phyloP scores from a whole-genome alignment of 2,113 vertebrate genomes.

The Phyllostomus discolor region DNA sequence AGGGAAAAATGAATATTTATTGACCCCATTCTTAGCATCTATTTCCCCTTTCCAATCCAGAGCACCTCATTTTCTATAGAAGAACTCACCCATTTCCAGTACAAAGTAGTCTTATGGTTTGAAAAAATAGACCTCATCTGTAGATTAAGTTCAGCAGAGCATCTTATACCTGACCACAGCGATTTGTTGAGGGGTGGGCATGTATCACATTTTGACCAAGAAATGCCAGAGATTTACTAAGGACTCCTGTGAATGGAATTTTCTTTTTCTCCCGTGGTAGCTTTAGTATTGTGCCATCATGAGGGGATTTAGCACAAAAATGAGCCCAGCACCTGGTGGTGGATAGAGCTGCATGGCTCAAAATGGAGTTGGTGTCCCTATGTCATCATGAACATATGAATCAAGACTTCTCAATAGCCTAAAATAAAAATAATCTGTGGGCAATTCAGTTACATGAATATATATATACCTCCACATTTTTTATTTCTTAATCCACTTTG shows the following conservation, averaged over 20 bases:
- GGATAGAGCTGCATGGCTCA: not conserved
- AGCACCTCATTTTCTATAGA: not conserved
- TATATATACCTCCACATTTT: not conserved
- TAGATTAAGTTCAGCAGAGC: not conserved
- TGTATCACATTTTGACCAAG: not conserved
- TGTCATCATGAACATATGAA: not conserved
- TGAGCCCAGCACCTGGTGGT: not conserved
- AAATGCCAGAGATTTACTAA: not conserved
- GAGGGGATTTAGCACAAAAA: not conserved
- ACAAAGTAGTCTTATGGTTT: not conserved
- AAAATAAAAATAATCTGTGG: not conserved
- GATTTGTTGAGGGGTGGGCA: not conserved
- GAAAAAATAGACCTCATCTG: not conserved
- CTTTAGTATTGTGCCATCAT: not conserved
- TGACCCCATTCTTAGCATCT: not conserved
- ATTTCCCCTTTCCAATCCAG: not conserved
- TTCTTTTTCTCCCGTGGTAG: not conserved
- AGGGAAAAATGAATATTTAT: not conserved
- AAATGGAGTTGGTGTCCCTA: not conserved
- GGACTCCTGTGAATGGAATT: not conserved
- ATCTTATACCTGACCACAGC: not conserved
- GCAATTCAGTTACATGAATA: not conserved
- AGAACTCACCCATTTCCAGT: not conserved
- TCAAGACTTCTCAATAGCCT: not conserved
- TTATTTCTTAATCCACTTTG: not conserved